Evolutionary conservation across 2,113 vertebrate genomes (phyloP).

Genomic region (rat (Rattus norvegicus)): DNA sequence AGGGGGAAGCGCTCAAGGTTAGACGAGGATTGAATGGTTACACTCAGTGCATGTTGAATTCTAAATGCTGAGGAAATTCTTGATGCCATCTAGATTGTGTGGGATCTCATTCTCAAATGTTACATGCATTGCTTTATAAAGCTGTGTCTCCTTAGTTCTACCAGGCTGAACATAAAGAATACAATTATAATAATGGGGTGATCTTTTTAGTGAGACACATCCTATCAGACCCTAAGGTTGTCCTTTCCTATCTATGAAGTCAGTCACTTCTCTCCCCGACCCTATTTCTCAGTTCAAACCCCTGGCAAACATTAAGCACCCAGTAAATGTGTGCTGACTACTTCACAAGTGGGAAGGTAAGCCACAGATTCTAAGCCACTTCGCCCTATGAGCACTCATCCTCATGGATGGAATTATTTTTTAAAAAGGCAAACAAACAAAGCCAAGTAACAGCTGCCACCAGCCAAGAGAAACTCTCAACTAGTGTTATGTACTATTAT

Average conservation of each 20-base stretch:
- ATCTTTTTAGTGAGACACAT: not conserved
- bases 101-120: not conserved
- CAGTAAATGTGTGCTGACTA: not conserved
- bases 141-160: not conserved
- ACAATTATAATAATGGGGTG: not conserved
- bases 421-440: not conserved
- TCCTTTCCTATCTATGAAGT: not conserved
- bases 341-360: not conserved
- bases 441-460: not conserved
- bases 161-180: not conserved
- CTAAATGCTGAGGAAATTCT: not conserved
- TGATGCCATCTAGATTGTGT: not conserved
- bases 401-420: constrained; percentile 68
- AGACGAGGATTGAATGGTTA: not conserved
- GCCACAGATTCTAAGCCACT: not conserved
- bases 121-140: not conserved
- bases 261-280: not conserved
- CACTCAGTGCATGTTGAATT: not conserved
- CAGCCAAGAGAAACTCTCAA: constrained; percentile 64
- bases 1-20: not conserved
- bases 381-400: constrained; percentile 55
- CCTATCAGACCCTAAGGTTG: not conserved
- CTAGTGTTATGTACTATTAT: constrained; percentile 65
- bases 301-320: not conserved
- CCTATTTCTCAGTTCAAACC: not conserved